Conservation (phyloP, 2,888 invertebrate genomes). For the Andrena trimmerana region DNA sequence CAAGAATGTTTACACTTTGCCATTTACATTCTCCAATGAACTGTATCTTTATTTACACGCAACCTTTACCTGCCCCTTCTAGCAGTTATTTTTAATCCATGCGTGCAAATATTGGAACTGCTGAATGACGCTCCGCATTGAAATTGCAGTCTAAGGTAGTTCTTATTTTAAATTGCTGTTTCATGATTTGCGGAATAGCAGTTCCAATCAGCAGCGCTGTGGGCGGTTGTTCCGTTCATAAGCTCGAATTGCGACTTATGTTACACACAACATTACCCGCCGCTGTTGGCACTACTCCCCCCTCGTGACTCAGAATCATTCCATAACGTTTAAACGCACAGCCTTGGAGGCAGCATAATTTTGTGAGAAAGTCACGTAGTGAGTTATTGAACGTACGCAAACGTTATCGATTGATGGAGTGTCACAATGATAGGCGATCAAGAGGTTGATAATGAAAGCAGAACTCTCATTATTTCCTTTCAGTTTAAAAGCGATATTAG, state of each 20-base stretch:
- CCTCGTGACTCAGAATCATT: conserved; percentile 17
- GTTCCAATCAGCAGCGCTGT: background rate
- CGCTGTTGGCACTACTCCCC: conserved; percentile 16
- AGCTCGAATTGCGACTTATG: background rate
- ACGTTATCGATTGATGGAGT: background rate
- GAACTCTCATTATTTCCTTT: background rate
- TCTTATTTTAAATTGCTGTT: background rate
- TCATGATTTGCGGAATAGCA: background rate
- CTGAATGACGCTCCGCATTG: too few relatives aligned
- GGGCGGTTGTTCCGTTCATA: background rate
- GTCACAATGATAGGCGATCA: background rate
- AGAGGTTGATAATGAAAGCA: too few relatives aligned
- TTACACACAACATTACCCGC: background rate
- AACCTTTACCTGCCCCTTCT: background rate
- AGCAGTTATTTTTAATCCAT: conserved; percentile 7
- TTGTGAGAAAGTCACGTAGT: background rate
- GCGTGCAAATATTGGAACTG: background rate
- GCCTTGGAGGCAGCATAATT: background rate
- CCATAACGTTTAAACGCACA: background rate
- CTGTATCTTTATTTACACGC: background rate
- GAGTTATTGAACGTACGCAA: background rate
- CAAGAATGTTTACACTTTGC: background rate
- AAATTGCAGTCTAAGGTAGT: background rate
- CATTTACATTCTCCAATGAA: background rate
- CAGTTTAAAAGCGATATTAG: background rate